Conservation (phyloP, 1,140 invertebrate species). For the Hyles vespertilio region DNA sequence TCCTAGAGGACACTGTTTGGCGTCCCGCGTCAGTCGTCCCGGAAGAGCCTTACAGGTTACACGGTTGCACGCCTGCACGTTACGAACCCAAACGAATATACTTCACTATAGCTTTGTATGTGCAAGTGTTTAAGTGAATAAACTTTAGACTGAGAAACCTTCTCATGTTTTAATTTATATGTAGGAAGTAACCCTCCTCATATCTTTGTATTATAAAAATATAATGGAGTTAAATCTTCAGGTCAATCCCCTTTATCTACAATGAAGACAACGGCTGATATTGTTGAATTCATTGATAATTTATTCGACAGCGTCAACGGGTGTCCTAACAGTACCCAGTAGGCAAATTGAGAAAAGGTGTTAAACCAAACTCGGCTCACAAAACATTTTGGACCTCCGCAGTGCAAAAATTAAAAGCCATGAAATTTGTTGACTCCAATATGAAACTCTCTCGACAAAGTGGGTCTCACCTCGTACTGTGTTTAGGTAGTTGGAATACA, state of each 20-base stretch:
- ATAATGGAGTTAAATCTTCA: not conserved
- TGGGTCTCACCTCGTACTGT: conserved; percentile 8
- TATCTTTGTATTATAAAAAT: not conserved
- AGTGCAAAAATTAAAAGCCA: conserved; percentile 12
- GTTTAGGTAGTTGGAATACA: conserved; percentile 14
- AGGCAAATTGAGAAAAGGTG: conserved; percentile 13
- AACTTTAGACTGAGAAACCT: too few species aligned
- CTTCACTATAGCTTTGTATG: too few species aligned
- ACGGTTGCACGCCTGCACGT: too few species aligned
- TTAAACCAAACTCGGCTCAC: conserved; percentile 14
- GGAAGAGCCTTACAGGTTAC: too few species aligned
- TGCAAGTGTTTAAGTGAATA: too few species aligned
- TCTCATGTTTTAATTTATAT: too few species aligned
- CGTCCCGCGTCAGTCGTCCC: too few species aligned
- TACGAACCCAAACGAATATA: too few species aligned
- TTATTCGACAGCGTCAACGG: conserved; percentile 24
- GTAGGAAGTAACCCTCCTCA: too few species aligned
- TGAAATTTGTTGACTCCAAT: conserved; percentile 6
- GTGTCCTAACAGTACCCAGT: conserved; percentile 1
- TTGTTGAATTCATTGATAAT: conserved; percentile 19
- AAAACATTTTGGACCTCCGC: conserved; percentile 16
- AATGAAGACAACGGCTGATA: conserved; percentile 15
- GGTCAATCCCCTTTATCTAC: conserved; percentile 6
- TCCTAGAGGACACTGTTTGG: too few species aligned
- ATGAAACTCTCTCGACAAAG: conserved; percentile 12